A percentile compares a stretch with the other conserved stretches of the same genome.
These are phyloP conservation scores for Eulemur mongoz DNA, from an alignment of 2,797 vertebrate species.

Conservation along the genomic window DNA sequence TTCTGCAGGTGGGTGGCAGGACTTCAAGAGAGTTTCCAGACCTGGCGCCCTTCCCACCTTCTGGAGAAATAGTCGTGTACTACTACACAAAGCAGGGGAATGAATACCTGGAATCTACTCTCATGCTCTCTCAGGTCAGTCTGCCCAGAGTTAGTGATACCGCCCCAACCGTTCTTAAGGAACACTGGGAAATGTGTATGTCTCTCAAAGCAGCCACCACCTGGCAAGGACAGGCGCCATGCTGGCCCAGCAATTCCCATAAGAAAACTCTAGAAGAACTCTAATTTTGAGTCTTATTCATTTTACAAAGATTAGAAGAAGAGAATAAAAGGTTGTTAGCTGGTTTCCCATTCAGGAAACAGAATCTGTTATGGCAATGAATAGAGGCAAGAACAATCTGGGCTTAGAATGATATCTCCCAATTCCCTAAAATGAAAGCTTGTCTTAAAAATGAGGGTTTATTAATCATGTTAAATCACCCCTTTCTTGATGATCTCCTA, in stretches of 20 bases:
- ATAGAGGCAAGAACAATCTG: not conserved
- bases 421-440: not conserved
- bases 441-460: not conserved
- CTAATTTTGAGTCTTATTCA: not conserved
- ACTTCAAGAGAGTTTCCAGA: not conserved
- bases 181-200: not conserved
- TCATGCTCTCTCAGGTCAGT: not conserved
- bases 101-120: not conserved
- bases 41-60: not conserved
- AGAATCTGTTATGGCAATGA: not conserved
- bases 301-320: not conserved
- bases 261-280: conserved; percentile 24
- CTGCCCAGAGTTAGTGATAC: not conserved
- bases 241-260: not conserved
- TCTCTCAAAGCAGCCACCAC: not conserved
- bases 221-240: not conserved
- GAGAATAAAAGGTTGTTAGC: not conserved
- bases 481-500: not conserved
- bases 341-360: not conserved
- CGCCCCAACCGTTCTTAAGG: not conserved
- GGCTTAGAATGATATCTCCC: not conserved
- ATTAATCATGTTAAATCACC: not conserved
- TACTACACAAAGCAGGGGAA: not conserved
- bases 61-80: not conserved
- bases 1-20: not conserved